Conservation (phyloP, 2,113 vertebrate genomes). For the Rhipidura dahli region DNA sequence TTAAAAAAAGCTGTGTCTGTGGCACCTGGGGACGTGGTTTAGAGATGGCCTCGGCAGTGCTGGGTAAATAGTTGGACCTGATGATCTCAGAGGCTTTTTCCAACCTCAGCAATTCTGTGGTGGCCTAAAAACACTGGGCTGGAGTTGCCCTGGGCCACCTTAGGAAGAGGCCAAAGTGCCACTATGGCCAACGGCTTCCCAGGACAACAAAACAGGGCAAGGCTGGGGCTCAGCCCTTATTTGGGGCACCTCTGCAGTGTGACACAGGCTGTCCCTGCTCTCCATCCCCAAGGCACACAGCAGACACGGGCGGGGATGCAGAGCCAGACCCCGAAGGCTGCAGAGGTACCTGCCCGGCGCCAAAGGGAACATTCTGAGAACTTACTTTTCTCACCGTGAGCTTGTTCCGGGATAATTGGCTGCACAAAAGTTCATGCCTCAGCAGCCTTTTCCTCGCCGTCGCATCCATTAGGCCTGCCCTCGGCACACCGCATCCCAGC, state of each 20-base stretch:
- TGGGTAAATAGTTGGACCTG: too few relatives aligned
- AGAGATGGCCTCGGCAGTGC: not conserved
- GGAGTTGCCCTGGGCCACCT: not conserved
- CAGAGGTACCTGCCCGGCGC: rapidly evolving
- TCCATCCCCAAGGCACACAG: rapidly evolving
- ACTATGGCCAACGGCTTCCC: not conserved
- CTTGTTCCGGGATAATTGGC: not conserved
- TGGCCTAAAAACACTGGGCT: not conserved
- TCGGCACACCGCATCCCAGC: not conserved
- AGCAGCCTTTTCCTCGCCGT: not conserved
- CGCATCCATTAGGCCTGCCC: not conserved
- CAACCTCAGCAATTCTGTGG: not conserved
- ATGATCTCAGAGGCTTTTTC: not conserved
- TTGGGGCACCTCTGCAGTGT: not conserved
- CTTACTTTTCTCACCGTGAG: not conserved
- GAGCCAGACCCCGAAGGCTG: not conserved
- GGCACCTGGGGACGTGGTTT: not conserved
- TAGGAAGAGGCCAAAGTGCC: not conserved
- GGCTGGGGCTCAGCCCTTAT: not conserved
- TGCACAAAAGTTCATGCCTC: not conserved
- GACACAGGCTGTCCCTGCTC: not conserved
- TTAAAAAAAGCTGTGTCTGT: not conserved
- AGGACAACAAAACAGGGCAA: not conserved
- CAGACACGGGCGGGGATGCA: not conserved
- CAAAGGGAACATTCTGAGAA: not conserved